Base-by-base conservation (phyloP, 2,797 vertebrate genomes). In the Percopsis omiscomaycus region DNA sequence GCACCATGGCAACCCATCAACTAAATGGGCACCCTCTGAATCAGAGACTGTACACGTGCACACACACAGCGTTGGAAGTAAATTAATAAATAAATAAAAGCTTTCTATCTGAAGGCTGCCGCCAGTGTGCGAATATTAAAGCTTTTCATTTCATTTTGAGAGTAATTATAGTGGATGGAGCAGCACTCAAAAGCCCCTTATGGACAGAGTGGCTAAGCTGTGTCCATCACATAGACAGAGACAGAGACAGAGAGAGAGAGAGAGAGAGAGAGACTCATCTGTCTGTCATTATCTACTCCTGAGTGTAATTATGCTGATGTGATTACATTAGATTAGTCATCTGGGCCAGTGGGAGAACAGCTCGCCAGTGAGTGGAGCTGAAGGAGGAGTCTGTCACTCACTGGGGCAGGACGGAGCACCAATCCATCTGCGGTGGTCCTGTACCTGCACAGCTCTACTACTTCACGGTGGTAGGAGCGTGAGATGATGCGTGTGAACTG, bases 241-340 rank as follows among this genome's bases (percentile, higher is more conserved):
- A 77, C 64, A 84, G 73, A 84, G 78, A 82, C 77, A 12, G 11
- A 5, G 14, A 30, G 30, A 15, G 30, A 89, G 56, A 3, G 74
- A 74, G 64, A 16, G 68, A 54, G 37, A 32, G 12, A 28, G 16
- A 74, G 84, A 79, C 85, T 88, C 89, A 84, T 86, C 86, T 87
- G 84, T 79, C 87, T 82, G 82, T 88, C 88, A 89, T 89, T 84
- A 89, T 88, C 86, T 84, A 76, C 79, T 89, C 89, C 85, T 86
- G 78, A 76, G 84, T 83, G 86, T 88, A 89, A 91, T 91, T 91
- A 91, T 89, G 86, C 87, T 89, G 89, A 89, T 89, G 88, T 89
- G 89, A 91, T 91, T 91, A 90, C 87, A 90, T 89, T 88, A 88
- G 86, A 90, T 89, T 84, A 89, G 88, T 87, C 87, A 85, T 89